Conservation (phyloP, 2,113 vertebrate genomes). For the Heterocephalus glaber region DNA sequence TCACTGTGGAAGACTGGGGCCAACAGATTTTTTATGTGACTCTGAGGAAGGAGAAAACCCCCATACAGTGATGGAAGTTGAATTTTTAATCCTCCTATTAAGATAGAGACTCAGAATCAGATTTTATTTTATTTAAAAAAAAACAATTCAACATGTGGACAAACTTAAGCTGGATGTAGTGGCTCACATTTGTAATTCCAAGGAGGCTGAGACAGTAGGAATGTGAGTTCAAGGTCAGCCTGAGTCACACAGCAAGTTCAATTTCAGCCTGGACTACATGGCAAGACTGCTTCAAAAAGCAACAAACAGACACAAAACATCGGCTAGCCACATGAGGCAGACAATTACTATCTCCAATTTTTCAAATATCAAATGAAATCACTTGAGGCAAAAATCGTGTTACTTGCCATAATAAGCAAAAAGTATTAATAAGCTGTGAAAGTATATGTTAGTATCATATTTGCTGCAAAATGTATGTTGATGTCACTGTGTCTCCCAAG, state of each 20-base stretch:
- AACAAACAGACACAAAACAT: background rate
- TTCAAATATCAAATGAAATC: background rate
- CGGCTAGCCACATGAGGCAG: background rate
- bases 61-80: background rate
- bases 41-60: background rate
- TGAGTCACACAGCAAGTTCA: background rate
- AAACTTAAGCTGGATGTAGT: background rate
- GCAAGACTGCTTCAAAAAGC: background rate
- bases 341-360: background rate
- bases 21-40: background rate
- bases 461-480: background rate
- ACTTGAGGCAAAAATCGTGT: background rate
- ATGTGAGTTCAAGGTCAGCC: background rate
- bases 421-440: background rate
- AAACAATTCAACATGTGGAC: background rate
- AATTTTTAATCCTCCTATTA: background rate
- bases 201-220: background rate
- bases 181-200: background rate
- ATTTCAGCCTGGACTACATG: background rate
- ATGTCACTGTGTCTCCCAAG: background rate
- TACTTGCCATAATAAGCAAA: background rate
- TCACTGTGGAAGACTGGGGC: background rate
- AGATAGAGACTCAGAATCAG: background rate
- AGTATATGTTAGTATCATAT: background rate
- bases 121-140: slow-evolving; percentile 37